Percentiles rank a stretch among this genome's conserved stretches.
These are phyloP conservation scores for Mus spicilegus DNA, from an alignment of 2,113 vertebrate genomes.

Conservation along the genomic window DNA sequence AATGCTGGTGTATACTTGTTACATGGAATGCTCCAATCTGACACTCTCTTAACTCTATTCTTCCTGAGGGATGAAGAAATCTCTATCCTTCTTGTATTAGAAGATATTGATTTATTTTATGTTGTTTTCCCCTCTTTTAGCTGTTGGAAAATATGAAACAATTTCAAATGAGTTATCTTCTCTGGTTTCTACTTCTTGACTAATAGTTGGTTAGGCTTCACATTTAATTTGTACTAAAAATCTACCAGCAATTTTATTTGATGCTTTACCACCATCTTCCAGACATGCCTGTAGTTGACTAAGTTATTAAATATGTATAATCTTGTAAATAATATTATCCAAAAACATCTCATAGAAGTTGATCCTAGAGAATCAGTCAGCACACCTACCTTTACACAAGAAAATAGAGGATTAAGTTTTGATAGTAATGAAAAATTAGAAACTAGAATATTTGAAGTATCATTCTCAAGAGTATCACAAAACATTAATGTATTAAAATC, in stretches of 20 bases:
- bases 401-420: background rate
- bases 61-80: background rate
- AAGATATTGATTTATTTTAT: background rate
- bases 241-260: background rate
- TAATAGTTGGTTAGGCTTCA: background rate
- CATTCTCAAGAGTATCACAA: background rate
- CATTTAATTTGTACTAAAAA: background rate
- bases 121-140: background rate
- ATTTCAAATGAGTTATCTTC: background rate
- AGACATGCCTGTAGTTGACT: background rate
- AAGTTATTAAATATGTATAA: background rate
- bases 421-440: background rate
- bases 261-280: background rate
- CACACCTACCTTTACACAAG: background rate
- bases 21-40: background rate
- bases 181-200: background rate
- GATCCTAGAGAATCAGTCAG: background rate
- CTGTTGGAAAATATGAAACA: background rate
- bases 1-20: background rate
- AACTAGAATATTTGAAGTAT: background rate
- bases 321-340: background rate
- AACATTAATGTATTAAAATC: background rate
- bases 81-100: background rate
- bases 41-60: background rate
- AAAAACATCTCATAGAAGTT: background rate